Conservation (phyloP, 2,113 vertebrate genomes). For the Antechinus flavipes region DNA sequence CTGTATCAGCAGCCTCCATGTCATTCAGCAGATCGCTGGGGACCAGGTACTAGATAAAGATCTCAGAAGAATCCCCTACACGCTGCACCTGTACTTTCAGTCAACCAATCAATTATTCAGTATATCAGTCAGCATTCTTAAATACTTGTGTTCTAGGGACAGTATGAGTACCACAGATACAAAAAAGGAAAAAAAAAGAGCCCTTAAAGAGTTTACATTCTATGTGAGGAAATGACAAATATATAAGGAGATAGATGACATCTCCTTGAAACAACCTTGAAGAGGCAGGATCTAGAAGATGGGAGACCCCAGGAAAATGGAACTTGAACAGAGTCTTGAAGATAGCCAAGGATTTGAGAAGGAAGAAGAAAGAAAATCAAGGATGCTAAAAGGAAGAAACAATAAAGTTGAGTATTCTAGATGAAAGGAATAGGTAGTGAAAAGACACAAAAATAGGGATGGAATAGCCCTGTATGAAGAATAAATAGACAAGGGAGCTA, state of each 20-base stretch:
- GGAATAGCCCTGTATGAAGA: not conserved
- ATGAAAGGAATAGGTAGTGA: not conserved
- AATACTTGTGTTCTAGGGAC: too few species aligned
- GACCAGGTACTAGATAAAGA: too few species aligned
- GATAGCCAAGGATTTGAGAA: not conserved
- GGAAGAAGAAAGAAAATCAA: not conserved
- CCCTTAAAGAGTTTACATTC: not conserved
- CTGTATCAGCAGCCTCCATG: too few species aligned
- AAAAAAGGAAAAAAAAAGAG: not conserved
- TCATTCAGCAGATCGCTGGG: too few species aligned
- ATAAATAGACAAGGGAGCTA: not conserved
- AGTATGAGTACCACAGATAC: not conserved
- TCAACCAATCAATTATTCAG: too few species aligned
- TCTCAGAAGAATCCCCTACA: too few species aligned
- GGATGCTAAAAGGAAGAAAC: not conserved
- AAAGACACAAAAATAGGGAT: not conserved
- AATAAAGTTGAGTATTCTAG: not conserved
- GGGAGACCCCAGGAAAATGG: not conserved
- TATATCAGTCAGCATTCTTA: too few species aligned
- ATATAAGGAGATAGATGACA: not conserved
- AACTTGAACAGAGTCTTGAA: not conserved
- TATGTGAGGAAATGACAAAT: not conserved
- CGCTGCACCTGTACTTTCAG: too few species aligned
- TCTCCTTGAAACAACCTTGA: not conserved
- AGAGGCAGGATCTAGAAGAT: not conserved